Percentiles rank a stretch among this genome's conserved stretches.
Evolutionary conservation across 1,140 invertebrate genomes (phyloP).

Genomic region (Atta cephalotes): DNA sequence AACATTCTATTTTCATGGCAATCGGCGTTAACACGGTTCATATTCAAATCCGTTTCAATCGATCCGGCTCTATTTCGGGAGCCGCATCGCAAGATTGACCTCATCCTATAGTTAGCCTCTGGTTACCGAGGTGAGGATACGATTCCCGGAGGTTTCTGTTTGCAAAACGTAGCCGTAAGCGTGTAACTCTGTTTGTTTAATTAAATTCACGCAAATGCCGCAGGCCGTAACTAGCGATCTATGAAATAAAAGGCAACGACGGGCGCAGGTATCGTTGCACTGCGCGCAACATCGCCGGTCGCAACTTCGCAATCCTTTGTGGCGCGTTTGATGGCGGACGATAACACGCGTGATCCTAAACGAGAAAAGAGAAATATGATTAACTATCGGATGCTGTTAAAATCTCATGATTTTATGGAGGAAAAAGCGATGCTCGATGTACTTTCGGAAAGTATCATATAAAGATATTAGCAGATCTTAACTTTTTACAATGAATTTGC

Average conservation of each 20-base stretch:
- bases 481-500: background rate
- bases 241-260: slow-evolving; percentile 56
- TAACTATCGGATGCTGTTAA: slow-evolving; percentile 29
- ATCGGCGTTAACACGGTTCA: slow-evolving; percentile 47
- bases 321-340: slow-evolving; percentile 8
- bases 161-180: slow-evolving; percentile 52
- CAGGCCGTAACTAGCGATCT: slow-evolving; percentile 51
- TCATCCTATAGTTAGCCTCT: slow-evolving; percentile 67
- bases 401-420: background rate
- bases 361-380: slow-evolving; percentile 30
- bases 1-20: slow-evolving; percentile 38
- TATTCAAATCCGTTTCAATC: slow-evolving; percentile 66
- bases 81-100: slow-evolving; percentile 61
- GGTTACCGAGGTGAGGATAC: slow-evolving; percentile 58
- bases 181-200: slow-evolving; percentile 57
- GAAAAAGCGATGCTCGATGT: background rate
- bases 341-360: slow-evolving; percentile 33
- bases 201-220: slow-evolving; percentile 56
- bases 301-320: slow-evolving; percentile 48
- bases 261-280: slow-evolving; percentile 28
- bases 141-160: slow-evolving; percentile 52
- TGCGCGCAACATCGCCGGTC: slow-evolving; percentile 26
- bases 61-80: slow-evolving; percentile 67
- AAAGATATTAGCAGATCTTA: background rate
- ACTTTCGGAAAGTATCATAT: background rate